phyloP scores from a whole-genome alignment of 2,888 invertebrate genomes.

The Euproctis similis region DNA sequence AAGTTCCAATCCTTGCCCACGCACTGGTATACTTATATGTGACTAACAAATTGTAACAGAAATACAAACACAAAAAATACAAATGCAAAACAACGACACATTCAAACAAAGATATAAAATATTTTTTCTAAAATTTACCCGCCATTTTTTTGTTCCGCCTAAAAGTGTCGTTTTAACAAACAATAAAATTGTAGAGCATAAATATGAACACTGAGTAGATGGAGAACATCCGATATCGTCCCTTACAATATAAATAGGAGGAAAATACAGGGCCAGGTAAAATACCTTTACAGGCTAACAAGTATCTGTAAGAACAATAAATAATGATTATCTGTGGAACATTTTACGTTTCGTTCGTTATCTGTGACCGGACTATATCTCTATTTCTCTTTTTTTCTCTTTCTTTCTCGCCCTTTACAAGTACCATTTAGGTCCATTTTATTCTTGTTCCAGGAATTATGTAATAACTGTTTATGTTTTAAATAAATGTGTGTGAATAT shows the following conservation, averaged over 20 bases:
- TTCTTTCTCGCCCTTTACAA: constrained; percentile 1
- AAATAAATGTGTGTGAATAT: not conserved
- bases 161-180: not conserved
- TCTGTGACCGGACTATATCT: constrained; percentile 8
- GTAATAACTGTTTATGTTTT: constrained; percentile 2
- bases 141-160: constrained; percentile 1
- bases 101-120: no score
- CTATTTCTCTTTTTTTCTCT: no score
- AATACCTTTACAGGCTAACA: constrained; percentile 5
- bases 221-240: not conserved
- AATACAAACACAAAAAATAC: no score
- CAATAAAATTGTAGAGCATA: not conserved
- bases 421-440: constrained; percentile 5
- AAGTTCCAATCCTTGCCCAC: no score
- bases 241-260: not conserved
- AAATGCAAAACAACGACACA: no score
- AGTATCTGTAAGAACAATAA: constrained; percentile 16
- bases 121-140: no score
- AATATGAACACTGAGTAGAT: not conserved
- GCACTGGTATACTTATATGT: no score
- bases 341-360: constrained; percentile 17
- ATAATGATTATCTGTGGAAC: constrained; percentile 18
- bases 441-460: constrained; percentile 5
- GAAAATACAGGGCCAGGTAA: not conserved
- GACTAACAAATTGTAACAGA: no score